phyloP scores from a whole-genome alignment of 1,140 invertebrate genomes.

The Druon quercuslanigerum region DNA sequence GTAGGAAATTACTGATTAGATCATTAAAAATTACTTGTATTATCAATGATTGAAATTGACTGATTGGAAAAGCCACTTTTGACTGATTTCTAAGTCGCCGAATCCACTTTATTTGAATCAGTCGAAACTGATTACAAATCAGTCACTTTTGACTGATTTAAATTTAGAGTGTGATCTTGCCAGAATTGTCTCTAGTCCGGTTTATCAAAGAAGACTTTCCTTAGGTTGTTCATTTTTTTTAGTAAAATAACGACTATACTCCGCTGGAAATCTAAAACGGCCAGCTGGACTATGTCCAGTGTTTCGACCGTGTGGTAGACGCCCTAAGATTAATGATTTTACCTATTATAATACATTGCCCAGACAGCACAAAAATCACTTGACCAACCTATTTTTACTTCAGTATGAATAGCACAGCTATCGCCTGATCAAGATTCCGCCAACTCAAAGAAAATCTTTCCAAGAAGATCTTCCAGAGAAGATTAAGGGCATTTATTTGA shows the following conservation, averaged over 20 bases:
- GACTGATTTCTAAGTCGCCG: too few species aligned
- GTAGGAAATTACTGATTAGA: too few species aligned
- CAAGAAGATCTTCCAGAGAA: not conserved
- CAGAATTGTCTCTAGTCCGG: not conserved
- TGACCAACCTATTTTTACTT: not conserved
- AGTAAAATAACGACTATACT: constrained; percentile 8
- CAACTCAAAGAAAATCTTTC: not conserved
- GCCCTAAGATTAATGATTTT: constrained; percentile 19
- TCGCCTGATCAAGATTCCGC: not conserved
- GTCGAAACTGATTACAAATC: too few species aligned
- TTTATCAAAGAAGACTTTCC: constrained; percentile 7
- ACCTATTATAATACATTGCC: constrained; percentile 19
- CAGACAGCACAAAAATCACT: constrained; percentile 18
- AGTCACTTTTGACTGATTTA: too few species aligned
- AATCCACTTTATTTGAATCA: too few species aligned
- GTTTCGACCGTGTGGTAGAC: constrained; percentile 31
- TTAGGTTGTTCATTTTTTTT: not conserved
- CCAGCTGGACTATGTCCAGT: constrained; percentile 21
- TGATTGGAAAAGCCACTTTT: too few species aligned
- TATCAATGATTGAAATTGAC: too few species aligned
- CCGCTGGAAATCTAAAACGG: constrained; percentile 12
- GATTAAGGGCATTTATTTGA: not conserved
- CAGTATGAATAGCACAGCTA: not conserved
- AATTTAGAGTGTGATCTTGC: too few species aligned
- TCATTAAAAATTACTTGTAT: too few species aligned